A percentile compares a stretch with the other conserved stretches of the same genome.
phyloP scores from a whole-genome alignment of 2,888 invertebrate species.

The Dastarcus helophoroides region DNA sequence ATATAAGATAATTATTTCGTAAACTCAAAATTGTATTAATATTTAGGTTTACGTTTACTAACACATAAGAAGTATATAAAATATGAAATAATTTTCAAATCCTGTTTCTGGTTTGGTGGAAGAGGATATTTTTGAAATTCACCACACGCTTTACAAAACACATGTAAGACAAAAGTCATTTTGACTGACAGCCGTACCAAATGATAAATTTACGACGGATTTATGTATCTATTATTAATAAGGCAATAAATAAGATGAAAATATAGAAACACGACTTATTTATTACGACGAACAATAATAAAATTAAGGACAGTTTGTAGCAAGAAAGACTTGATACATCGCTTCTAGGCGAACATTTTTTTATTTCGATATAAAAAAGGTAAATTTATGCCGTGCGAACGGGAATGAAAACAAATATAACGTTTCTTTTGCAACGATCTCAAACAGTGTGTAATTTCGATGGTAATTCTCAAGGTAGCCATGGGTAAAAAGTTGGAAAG shows the following conservation, averaged over 20 bases:
- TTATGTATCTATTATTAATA: conserved; percentile 3
- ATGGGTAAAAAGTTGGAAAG: conserved; percentile 10
- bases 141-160: too few species aligned
- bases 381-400: conserved; percentile 33
- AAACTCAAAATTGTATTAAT: too few species aligned
- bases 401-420: conserved; percentile 31
- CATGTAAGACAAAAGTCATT: not conserved
- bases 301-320: conserved; percentile 4
- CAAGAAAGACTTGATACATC: conserved; percentile 20
- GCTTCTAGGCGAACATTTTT: conserved; percentile 19
- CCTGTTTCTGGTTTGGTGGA: too few species aligned
- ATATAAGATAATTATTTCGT: too few species aligned
- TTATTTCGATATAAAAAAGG: conserved; percentile 20
- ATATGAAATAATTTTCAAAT: too few species aligned
- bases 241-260: conserved; percentile 2
- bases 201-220: conserved; percentile 1
- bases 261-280: conserved; percentile 2
- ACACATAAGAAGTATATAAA: too few species aligned
- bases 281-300: conserved; percentile 1
- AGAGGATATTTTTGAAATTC: too few species aligned
- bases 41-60: too few species aligned
- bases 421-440: conserved; percentile 23
- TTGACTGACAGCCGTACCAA: not conserved
- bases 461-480: conserved; percentile 12
- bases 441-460: conserved; percentile 11